Percentiles rank a stretch among this genome's conserved stretches.
Conservation (phyloP, 2,888 invertebrate species). For the Kuschelorhynchus macadamiae region DNA sequence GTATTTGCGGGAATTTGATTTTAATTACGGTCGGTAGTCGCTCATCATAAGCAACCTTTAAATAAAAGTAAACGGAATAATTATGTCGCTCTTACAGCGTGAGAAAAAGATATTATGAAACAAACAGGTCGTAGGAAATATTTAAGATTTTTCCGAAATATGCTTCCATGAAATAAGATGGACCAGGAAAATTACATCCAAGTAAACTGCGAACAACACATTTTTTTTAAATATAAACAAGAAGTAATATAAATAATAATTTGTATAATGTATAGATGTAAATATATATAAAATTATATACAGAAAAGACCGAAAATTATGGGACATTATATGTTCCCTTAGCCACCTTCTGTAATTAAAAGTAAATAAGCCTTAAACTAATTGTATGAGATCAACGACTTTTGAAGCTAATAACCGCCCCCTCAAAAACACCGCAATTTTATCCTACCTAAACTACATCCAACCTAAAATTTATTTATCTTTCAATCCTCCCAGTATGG, state of each 20-base stretch:
- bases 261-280: too few species aligned
- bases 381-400: constrained; percentile 44
- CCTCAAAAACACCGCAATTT: constrained; percentile 32
- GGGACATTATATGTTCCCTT: too few species aligned
- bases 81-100: constrained; percentile 41
- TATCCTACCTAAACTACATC: constrained; percentile 24
- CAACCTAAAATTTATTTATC: constrained; percentile 63
- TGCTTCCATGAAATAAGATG: too few species aligned
- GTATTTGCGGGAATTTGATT: constrained; percentile 44
- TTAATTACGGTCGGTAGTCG: constrained; percentile 39
- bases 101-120: constrained; percentile 39
- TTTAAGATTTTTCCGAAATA: constrained; percentile 18
- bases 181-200: too few species aligned
- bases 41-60: constrained; percentile 39
- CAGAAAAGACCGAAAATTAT: too few species aligned
- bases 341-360: constrained; percentile 20
- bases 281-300: too few species aligned
- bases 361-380: constrained; percentile 24
- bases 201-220: too few species aligned
- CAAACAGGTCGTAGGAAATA: not conserved
- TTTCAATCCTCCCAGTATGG: constrained; percentile 66
- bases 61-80: constrained; percentile 29
- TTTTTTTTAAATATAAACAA: too few species aligned
- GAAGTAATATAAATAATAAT: too few species aligned
- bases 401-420: constrained; percentile 26